Evolutionary conservation across 2,113 vertebrate species (phyloP).

Genomic region (Promerops cafer): DNA sequence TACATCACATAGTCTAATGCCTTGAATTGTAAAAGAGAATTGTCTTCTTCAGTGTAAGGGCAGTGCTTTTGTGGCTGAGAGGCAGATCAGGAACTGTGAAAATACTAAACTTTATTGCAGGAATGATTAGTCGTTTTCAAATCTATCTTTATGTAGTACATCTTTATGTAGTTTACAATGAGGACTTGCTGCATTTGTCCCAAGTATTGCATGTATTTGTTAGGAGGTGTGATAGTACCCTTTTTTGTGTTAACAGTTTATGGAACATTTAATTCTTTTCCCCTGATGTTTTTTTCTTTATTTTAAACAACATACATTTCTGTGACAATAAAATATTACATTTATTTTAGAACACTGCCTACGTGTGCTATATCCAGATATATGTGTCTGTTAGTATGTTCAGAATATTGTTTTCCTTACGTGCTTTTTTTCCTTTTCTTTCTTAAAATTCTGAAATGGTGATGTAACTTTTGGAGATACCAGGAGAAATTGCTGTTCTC

Average conservation of each 20-base stretch:
- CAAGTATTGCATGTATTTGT: not conserved
- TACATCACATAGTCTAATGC: not conserved
- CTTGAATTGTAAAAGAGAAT: not conserved
- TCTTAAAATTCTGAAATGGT: not conserved
- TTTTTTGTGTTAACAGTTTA: not conserved
- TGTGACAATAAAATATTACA: not conserved
- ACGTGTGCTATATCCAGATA: not conserved
- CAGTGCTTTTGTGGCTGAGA: not conserved
- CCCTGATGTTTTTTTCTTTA: not conserved
- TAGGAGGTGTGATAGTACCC: not conserved
- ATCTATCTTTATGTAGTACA: not conserved
- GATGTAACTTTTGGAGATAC: not conserved
- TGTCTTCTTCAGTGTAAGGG: not conserved
- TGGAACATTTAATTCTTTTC: not conserved
- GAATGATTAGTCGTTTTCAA: not conserved
- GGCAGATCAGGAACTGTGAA: not conserved
- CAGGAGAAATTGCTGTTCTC: not conserved
- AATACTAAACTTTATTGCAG: not conserved
- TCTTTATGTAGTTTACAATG: not conserved
- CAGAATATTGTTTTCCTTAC: not conserved
- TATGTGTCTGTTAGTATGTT: rapidly evolving
- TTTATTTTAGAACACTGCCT: not conserved
- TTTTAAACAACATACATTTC: not conserved
- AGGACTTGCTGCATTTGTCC: not conserved
- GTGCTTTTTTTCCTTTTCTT: not conserved